phyloP scores from a whole-genome alignment of 2,113 vertebrate species.

The Neomonachus schauinslandi region DNA sequence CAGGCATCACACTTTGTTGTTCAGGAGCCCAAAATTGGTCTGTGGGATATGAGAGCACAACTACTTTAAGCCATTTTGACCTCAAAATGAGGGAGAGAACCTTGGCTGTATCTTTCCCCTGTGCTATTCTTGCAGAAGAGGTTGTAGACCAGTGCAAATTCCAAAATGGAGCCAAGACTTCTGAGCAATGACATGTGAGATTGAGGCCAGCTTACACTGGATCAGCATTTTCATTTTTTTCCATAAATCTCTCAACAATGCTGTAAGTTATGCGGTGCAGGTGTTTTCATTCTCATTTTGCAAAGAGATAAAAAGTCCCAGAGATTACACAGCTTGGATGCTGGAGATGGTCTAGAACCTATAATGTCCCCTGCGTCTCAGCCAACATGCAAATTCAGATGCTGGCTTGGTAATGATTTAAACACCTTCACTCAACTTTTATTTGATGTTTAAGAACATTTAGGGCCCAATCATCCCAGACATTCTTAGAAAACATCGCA shows the following conservation, averaged over 20 bases:
- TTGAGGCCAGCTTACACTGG: not conserved
- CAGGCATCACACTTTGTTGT: not conserved
- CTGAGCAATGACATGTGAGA: not conserved
- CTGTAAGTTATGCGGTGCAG: not conserved
- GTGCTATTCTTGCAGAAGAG: not conserved
- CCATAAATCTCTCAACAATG: not conserved
- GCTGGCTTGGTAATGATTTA: not conserved
- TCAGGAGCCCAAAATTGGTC: not conserved
- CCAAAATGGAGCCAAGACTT: not conserved
- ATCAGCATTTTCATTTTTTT: not conserved
- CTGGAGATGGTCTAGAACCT: not conserved
- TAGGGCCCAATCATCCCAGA: not conserved
- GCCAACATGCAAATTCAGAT: not conserved
- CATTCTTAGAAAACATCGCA: not conserved
- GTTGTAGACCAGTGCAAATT: not conserved
- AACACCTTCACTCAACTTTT: not conserved
- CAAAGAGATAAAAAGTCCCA: not conserved
- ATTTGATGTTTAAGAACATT: slow-evolving; percentile 1
- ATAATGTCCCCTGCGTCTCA: not conserved
- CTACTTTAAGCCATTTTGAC: not conserved
- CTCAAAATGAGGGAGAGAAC: not conserved
- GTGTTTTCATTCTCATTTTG: not conserved
- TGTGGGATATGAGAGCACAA: not conserved
- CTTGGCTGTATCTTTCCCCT: not conserved
- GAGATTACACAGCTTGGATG: not conserved